Conservation (phyloP, 1,140 invertebrate genomes). For the Antheraea mylitta region DNA sequence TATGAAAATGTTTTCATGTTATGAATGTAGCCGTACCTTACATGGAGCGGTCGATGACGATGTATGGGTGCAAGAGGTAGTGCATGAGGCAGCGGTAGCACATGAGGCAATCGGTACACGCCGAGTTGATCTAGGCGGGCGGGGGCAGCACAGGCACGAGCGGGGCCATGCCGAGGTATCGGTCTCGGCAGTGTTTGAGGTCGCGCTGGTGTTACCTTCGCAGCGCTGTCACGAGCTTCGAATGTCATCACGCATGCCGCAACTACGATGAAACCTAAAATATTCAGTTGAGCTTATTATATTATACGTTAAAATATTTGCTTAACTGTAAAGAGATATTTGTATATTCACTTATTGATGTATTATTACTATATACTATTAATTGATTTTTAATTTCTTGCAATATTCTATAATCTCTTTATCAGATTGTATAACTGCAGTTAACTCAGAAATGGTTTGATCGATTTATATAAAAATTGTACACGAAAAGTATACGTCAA, state of each 20-base stretch:
- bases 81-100: conserved; percentile 70
- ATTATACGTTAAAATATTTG: no score
- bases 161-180: conserved; percentile 59
- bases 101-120: conserved; percentile 81
- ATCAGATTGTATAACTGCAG: no score
- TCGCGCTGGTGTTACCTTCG: conserved; percentile 90
- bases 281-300: neutral
- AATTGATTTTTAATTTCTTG: no score
- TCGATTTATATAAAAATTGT: no score
- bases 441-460: no score
- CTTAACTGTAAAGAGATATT: no score
- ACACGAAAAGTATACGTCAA: no score
- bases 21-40: conserved; percentile 73
- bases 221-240: conserved; percentile 91
- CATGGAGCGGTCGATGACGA: conserved; percentile 62
- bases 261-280: conserved; percentile 92
- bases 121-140: conserved; percentile 79
- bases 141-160: conserved; percentile 53
- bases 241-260: conserved; percentile 97
- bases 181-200: conserved; percentile 82
- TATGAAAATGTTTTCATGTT: neutral
- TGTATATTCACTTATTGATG: no score
- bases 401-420: no score
- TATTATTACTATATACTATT: no score
- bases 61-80: conserved; percentile 68